Conservation (phyloP, 2,797 vertebrate genomes). For the Sebastes melanostomus region DNA sequence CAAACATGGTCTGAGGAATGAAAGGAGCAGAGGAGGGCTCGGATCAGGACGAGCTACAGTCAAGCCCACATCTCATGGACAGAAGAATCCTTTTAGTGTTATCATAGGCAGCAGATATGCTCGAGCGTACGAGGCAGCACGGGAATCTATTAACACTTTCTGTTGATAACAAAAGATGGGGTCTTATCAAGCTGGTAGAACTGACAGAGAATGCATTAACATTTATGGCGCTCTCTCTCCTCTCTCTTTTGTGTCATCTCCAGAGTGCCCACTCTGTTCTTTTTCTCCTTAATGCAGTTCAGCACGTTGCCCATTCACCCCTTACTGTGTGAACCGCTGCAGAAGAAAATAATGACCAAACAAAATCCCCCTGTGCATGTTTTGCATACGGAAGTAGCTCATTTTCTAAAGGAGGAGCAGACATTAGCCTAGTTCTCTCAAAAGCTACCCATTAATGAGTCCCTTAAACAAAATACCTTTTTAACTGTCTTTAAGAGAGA, state of each 20-base stretch:
- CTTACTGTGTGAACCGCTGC: slow-evolving; percentile 61
- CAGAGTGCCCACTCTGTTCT: slow-evolving; percentile 57
- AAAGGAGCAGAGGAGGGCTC: slow-evolving; percentile 21
- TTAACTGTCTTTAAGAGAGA: slow-evolving; percentile 49
- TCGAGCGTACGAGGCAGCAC: slow-evolving; percentile 15
- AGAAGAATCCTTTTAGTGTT: slow-evolving; percentile 65
- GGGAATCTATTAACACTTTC: slow-evolving; percentile 69
- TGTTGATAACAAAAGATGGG: slow-evolving; percentile 61
- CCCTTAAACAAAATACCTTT: slow-evolving; percentile 20
- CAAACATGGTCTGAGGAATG: slow-evolving; percentile 35
- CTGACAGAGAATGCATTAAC: slow-evolving; percentile 79
- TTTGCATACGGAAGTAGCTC: slow-evolving; percentile 67
- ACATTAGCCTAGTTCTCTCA: slow-evolving; percentile 39
- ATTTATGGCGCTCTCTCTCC: slow-evolving; percentile 62
- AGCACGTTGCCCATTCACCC: slow-evolving; percentile 64
- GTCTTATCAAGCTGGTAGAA: slow-evolving; percentile 62
- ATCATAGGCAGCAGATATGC: slow-evolving; percentile 56
- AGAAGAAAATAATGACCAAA: slow-evolving; percentile 70
- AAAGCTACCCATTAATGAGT: slow-evolving; percentile 52
- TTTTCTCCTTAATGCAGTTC: slow-evolving; percentile 62
- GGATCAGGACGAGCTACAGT: slow-evolving; percentile 32
- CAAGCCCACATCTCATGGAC: slow-evolving; percentile 45
- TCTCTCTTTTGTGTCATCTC: slow-evolving; percentile 58
- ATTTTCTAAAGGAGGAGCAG: slow-evolving; percentile 48
- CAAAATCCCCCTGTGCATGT: slow-evolving; percentile 55